These are phyloP conservation scores for Bubo scandiacus DNA, from an alignment of 2,113 vertebrate species.

Conservation along the genomic window DNA sequence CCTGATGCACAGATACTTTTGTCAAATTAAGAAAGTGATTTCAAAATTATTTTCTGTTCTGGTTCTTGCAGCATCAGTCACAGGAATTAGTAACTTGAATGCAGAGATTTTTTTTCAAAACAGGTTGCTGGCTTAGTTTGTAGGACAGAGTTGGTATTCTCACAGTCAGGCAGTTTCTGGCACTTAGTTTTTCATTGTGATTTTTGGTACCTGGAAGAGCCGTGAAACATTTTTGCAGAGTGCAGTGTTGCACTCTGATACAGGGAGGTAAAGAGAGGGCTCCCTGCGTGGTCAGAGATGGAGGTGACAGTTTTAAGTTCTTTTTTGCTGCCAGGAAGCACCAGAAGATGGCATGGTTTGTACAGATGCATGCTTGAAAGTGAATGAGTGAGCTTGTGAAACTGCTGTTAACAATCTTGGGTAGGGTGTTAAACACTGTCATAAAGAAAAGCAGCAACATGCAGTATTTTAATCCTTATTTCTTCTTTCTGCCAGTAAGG, in stretches of 20 bases:
- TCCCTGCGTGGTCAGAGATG: not conserved
- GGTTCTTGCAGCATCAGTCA: not conserved
- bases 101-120: not conserved
- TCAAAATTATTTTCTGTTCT: not conserved
- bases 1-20: not conserved
- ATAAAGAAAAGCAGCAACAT: slow-evolving; percentile 17
- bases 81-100: not conserved
- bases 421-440: slow-evolving; percentile 47
- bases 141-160: not conserved
- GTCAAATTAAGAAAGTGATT: not conserved
- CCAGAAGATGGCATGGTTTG: slow-evolving; percentile 89
- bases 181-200: not conserved
- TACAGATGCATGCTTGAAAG: slow-evolving; percentile 70
- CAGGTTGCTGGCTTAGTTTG: not conserved
- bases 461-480: slow-evolving; percentile 1
- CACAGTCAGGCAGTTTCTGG: not conserved
- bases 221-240: not conserved
- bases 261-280: not conserved
- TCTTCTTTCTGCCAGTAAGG: slow-evolving; percentile 10
- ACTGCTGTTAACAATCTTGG: slow-evolving; percentile 74
- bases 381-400: slow-evolving; percentile 60
- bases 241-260: not conserved
- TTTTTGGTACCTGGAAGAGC: not conserved
- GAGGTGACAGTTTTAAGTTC: slow-evolving; percentile 43
- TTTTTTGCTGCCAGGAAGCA: slow-evolving; percentile 71